Conservation (phyloP, 1,140 invertebrate genomes). For the Conus betulinus region DNA sequence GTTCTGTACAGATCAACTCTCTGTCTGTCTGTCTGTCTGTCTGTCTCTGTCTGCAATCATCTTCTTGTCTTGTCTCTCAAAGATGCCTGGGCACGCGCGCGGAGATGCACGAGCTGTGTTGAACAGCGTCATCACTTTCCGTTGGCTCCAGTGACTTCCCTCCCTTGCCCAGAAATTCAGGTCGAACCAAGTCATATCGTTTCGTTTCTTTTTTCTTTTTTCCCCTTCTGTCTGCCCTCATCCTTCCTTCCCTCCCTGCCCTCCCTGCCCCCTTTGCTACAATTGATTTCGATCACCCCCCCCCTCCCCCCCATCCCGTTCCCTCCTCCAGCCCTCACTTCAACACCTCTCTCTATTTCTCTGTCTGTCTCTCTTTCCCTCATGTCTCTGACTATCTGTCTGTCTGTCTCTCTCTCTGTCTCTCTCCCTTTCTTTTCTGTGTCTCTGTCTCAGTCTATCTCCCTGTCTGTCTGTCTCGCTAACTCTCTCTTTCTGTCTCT, state of each 20-base stretch:
- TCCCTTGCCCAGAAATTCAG: conserved; percentile 6
- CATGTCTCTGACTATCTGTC: too few relatives aligned
- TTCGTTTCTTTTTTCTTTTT: background rate
- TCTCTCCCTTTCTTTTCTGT: too few relatives aligned
- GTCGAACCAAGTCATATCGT: background rate
- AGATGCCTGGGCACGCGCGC: conserved; percentile 15
- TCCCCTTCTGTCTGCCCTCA: too few relatives aligned
- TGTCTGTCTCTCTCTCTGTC: too few relatives aligned
- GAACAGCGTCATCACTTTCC: background rate
- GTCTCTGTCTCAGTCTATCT: background rate
- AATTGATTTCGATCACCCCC: background rate
- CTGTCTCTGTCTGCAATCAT: background rate
- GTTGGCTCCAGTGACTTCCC: background rate
- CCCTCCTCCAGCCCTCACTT: background rate
- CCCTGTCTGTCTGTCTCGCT: background rate
- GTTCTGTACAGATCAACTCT: too few relatives aligned
- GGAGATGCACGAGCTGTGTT: background rate
- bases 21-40: background rate
- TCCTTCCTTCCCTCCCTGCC: background rate
- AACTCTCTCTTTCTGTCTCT: background rate
- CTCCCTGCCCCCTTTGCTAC: background rate
- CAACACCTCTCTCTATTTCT: background rate
- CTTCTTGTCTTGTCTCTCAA: background rate
- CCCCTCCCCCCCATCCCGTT: background rate
- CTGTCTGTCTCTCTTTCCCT: background rate